Evolutionary conservation across 1,140 invertebrate genomes (phyloP), one percentile per base, ranked within the genome.

Genomic region (Panagrolaimus sp.): DNA sequence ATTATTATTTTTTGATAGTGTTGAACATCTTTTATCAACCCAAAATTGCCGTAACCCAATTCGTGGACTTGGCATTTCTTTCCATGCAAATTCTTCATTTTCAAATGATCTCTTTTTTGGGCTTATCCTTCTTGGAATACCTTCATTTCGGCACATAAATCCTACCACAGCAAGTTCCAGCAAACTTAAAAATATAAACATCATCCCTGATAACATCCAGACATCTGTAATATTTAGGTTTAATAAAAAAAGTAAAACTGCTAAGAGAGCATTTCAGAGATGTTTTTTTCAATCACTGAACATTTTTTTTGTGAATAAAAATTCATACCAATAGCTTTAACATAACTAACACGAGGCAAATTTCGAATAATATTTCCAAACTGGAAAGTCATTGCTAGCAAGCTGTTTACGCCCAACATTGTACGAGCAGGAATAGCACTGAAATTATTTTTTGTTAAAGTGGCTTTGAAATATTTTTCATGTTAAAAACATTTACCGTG

Each of bases 291-390:
- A 46, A 23, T n/a, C n/a, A 65, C 5, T 53, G 25, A 53, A 9
- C 9, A 9, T 53, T n/a, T n/a, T n/a, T n/a, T n/a, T n/a, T n/a
- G n/a, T 53, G 23, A 14, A 9, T 0, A 63, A 63, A 3, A 31
- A 27, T 7, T 2, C 2, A 4, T 38, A 38, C 31, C 31, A 45
- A 46, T 65, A 14, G 72, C 78, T 61, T 81, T 81, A n/a, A 82
- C 80, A 69, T 82, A 82, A 9, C 72, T 75, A 27, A 82, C 80
- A 20, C 80, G 46, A 1, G 80, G 80, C 25, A 82, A 51, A 69
- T 82, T 82, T 16, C 80, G 66, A 51, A 81, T 81, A 62, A 81
- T 82, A 31, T 82, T 81, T 23, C 79, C 79, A 65, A 81, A 81
- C 57, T 81, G 80, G 63, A 81, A 81, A 20, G 79, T 81, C 79